Base-by-base conservation (phyloP, 2,113 vertebrate species). In the Chamaetylas fuelleborni region DNA sequence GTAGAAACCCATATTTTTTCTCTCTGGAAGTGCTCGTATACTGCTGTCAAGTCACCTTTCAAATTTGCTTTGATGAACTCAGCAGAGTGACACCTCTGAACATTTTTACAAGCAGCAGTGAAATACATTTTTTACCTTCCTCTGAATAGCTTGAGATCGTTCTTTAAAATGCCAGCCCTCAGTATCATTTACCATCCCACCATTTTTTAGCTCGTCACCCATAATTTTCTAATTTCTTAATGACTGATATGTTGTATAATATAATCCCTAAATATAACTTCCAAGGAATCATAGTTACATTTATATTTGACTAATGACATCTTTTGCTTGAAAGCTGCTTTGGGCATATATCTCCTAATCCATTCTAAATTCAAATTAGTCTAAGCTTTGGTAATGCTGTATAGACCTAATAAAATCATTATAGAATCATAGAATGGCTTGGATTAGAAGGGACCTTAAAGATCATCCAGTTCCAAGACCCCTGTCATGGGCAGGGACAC, bases 51-150 rank as follows among this genome's bases (percentile, higher is more conserved):
- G 72, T 62, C 72, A 89, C 42, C 60, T 86, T 65, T 84, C 72
- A 87, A 34, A 84, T 92, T 86, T 86, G 62, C 31, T 91, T 86
- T 92, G 64, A 94, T 84, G 76, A 84, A 79, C 43, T 71, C 73
- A 94, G 43, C 36, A 53, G 53, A 67, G 48, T 76, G 86, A 89
- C 73, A 36, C 66, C 48, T 81, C 87, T 88, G 53, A 91, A 87
- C 66, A 43, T 78, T 96, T 95, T 94, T 94, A 71, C 70, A 85
- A 94, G 70, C 40, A 76, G 17, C 66, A 76, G 58, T 62, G 80
- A 83, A 86, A 81, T 61, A 65, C 14, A 9, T 34, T 66, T 92
- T 93, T 77, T 86, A 57, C 45, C n/a, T 95, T 22, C 17, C 36
- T 81, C 26, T 88, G 78, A 71, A 94, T 64, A 54, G 25, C 19